Base-by-base conservation (phyloP, 2,888 invertebrate genomes). In the Apodemia duryi region DNA sequence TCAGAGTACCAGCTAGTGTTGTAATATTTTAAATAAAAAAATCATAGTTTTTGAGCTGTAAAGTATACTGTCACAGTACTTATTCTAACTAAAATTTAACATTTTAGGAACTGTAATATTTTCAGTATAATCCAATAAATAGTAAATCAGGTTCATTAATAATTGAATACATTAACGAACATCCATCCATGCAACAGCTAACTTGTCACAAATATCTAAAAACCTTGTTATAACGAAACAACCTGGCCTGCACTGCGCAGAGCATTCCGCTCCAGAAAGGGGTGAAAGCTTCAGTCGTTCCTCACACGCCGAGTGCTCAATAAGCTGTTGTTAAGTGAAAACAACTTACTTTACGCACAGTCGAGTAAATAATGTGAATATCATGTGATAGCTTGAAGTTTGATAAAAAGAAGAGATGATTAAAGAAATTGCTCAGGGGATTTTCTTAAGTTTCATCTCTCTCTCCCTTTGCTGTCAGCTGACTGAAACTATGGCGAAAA, bases 401-500 rank as follows among this genome's bases (percentile, higher is more conserved):
- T 66, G 11, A 32, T 66, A 61, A 69, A 77, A 76, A 75, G 76
- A 70, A 83, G 82, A 77, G 72, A 91, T 90, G 91, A 86, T 90
- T 77, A 87, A 78, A 77, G 90, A 88, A 85, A 86, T 80, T 77
- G 90, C 85, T 76, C 91, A 91, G 78, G 88, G 91, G 73, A 81
- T 91, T 74, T 84, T 91, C 78, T 77, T 91, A 69, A 91, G 91
- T 81, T 88, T 91, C 72, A 77, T 91, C 75, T 91, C 91, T 57
- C 87, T 91, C 71, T 89, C 91, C 71, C 88, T 91, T 75, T 90
- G 91, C 80, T 91, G 91, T 77, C 91, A 91, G 73, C 82, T 91
- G 29, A 88, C 85, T 67, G 91, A 91, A 80, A 91, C 89, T 76
- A 83, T 90, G 80, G 91, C 91, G 21, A 91, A 91, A 70, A 90